Base-by-base conservation (phyloP, 2,888 invertebrate genomes). In the Zaprionus bogoriensis region DNA sequence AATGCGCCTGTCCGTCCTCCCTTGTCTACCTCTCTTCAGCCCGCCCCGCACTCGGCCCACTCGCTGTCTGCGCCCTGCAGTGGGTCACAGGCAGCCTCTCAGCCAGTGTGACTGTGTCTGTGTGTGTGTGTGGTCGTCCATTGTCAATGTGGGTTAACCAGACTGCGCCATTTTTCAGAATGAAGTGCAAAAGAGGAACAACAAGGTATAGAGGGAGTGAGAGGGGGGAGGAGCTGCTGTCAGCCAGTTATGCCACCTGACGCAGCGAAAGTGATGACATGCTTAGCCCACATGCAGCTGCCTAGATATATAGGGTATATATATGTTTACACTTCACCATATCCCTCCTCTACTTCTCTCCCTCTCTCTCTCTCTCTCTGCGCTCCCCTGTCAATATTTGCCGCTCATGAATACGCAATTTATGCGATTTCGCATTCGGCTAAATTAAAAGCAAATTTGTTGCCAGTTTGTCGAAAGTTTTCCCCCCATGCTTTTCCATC, bases 61-160 rank as follows among this genome's bases (percentile, higher is more conserved):
- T 17, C 19, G 1, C 27, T 27, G 12, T 45, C 38, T 39, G 6
- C 74, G 58, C 54, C 65, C 75, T 74, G 77, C 65, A 44, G 19
- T 39, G 19, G 20, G 38, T 20, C 41, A 44, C 14, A 44, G 42
- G 22, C 42, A 30, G 36, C 23, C 19, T 45, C 19, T 20, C 17
- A n/a, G 20, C 4, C 30, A 42, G 36, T 20, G 27, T 51, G 46
- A 44, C 23, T n/a, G 14, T 42, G 23, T 44, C 50, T 25, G 50
- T 60, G 55, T 53, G 42, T 36, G 44, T 41, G 51, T 54, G 32
- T 58, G 54, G 38, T 46, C 32, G 68, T 57, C 62, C 69, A 77
- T 76, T 87, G 77, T 78, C 72, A 74, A 87, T 74, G 78, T 87
- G 77, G 78, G 78, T 78, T 85, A 87, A 84, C 84, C 72, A 74